Evolutionary conservation across 2,797 vertebrate genomes (phyloP).

Genomic region (Sandelia bainsii): DNA sequence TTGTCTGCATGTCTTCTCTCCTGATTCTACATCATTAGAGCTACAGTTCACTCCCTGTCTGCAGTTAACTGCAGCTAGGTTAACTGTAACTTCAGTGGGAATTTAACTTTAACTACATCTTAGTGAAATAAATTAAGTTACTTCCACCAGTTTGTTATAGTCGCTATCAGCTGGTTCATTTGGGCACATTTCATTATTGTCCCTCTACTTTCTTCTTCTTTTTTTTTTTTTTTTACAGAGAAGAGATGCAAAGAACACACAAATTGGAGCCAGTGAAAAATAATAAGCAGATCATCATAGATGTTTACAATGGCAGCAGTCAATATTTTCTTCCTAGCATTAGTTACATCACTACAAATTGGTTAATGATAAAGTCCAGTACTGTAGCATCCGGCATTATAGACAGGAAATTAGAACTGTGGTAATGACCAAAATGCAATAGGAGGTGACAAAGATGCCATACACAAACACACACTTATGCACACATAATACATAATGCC

Average conservation of each 20-base stretch:
- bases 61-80: slow-evolving; percentile 10
- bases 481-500: background rate
- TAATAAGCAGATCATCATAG: slow-evolving; percentile 5
- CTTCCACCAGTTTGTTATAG: background rate
- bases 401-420: slow-evolving; percentile 19
- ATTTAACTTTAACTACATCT: slow-evolving; percentile 14
- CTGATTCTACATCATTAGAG: slow-evolving; percentile 35
- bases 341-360: slow-evolving; percentile 9
- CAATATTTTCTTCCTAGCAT: background rate
- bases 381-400: slow-evolving; percentile 11
- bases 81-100: slow-evolving; percentile 9
- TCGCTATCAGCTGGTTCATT: slow-evolving; percentile 17
- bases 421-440: slow-evolving; percentile 27
- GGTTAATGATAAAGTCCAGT: slow-evolving; percentile 16
- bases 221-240: background rate
- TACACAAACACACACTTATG: slow-evolving; percentile 14
- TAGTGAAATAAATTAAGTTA: slow-evolving; percentile 20
- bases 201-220: slow-evolving; percentile 1
- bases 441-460: slow-evolving; percentile 17
- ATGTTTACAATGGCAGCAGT: slow-evolving; percentile 1
- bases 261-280: slow-evolving; percentile 6
- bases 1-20: slow-evolving; percentile 18
- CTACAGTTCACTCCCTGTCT: slow-evolving; percentile 13
- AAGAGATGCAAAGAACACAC: slow-evolving; percentile 10
- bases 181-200: slow-evolving; percentile 32